Conservation (phyloP, 2,797 vertebrate species). For the Siniperca undulata region DNA sequence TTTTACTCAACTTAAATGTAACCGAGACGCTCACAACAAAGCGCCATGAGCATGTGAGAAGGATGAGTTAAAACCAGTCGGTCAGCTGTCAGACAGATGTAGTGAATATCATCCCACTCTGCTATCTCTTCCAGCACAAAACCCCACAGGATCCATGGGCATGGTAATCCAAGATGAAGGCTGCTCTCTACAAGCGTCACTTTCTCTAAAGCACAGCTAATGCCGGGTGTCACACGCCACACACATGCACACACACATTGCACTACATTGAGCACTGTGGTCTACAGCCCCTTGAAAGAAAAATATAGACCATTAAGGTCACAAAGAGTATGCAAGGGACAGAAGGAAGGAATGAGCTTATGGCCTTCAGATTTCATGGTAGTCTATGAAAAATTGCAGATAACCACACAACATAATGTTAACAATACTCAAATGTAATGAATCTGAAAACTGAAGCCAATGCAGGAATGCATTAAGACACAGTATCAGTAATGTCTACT, state of each 20-base stretch:
- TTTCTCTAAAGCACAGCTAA: conserved; percentile 71
- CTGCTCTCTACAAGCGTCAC: conserved; percentile 65
- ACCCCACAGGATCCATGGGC: conserved; percentile 71
- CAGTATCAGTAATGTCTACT: neutral
- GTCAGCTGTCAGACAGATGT: conserved; percentile 80
- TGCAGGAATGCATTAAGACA: neutral
- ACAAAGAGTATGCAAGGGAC: neutral
- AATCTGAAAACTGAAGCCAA: neutral
- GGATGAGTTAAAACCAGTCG: conserved; percentile 74
- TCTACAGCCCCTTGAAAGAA: conserved; percentile 32
- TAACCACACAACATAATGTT: neutral
- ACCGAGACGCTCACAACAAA: conserved; percentile 52
- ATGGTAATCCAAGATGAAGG: conserved; percentile 79
- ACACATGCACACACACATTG: conserved; percentile 23
- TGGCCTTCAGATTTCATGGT: conserved; percentile 22
- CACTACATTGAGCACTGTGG: neutral
- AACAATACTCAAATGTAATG: neutral
- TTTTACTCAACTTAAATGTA: conserved; percentile 37
- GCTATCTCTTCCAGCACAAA: conserved; percentile 67
- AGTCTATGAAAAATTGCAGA: neutral
- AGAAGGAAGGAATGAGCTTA: conserved; percentile 10
- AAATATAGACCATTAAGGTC: conserved; percentile 42
- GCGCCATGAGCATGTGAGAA: conserved; percentile 46
- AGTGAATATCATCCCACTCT: conserved; percentile 70
- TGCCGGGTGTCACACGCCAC: conserved; percentile 60